A percentile compares a stretch with the other conserved stretches of the same genome.
Evolutionary conservation across 2,113 vertebrate genomes (phyloP).

Genomic region (Benitochromis conjunctus): DNA sequence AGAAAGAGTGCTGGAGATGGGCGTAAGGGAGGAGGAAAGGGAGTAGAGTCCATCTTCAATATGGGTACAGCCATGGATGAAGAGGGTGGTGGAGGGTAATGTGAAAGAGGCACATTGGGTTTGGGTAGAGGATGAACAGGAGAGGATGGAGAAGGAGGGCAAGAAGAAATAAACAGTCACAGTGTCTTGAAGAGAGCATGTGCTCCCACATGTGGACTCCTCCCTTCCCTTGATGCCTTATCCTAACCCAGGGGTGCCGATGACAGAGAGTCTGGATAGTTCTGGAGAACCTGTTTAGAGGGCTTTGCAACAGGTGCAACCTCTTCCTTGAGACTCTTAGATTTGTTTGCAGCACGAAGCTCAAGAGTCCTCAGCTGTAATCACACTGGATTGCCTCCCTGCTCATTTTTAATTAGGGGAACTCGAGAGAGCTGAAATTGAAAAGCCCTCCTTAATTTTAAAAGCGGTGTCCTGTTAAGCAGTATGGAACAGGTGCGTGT

Average conservation of each 20-base stretch:
- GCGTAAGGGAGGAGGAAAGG: background rate
- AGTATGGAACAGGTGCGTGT: background rate
- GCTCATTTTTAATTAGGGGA: slow-evolving; percentile 11
- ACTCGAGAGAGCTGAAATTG: background rate
- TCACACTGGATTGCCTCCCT: slow-evolving; percentile 1
- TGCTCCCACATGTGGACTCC: slow-evolving; percentile 6
- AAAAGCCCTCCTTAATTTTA: background rate
- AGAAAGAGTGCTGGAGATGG: slow-evolving; percentile 1
- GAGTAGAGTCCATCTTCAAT: background rate
- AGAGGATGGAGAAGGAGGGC: background rate
- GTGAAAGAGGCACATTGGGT: background rate
- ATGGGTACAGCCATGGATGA: background rate
- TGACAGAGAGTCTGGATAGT: background rate
- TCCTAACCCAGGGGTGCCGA: background rate
- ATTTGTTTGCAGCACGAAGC: background rate
- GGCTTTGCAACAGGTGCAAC: slow-evolving; percentile 18
- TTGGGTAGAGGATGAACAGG: slow-evolving; percentile 2
- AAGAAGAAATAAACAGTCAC: slow-evolving; percentile 15
- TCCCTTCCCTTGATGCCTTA: background rate
- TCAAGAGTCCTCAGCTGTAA: slow-evolving; percentile 5
- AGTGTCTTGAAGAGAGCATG: background rate
- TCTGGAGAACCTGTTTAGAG: background rate
- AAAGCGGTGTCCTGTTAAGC: background rate
- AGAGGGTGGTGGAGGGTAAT: background rate
- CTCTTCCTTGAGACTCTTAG: background rate